Percentiles rank a stretch among this genome's conserved stretches.
Evolutionary conservation across 2,113 vertebrate species (phyloP).

Genomic region (Seriola aureovittata): DNA sequence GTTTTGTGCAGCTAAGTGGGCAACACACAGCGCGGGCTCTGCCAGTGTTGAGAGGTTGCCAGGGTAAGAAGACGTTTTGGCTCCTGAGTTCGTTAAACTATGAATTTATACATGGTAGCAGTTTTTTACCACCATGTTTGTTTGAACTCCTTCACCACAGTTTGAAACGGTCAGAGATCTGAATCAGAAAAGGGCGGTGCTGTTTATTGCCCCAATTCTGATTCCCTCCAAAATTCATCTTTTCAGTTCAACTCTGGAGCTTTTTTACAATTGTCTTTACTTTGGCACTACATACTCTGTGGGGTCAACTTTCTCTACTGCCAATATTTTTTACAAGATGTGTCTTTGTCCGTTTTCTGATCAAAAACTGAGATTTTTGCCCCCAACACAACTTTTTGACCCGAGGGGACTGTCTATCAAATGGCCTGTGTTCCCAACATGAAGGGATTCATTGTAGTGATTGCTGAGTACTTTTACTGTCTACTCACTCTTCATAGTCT

Average conservation of each 20-base stretch:
- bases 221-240: neutral
- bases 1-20: neutral
- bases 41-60: neutral
- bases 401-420: constrained; percentile 35
- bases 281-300: neutral
- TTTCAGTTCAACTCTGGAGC: neutral
- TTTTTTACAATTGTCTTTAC: constrained; percentile 17
- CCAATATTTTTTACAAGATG: constrained; percentile 43
- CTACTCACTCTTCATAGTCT: constrained; percentile 96
- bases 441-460: constrained; percentile 53
- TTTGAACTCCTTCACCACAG: neutral
- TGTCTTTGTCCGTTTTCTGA: constrained; percentile 39
- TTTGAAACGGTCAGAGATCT: neutral
- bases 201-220: neutral
- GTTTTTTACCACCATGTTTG: neutral
- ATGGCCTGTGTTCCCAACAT: constrained; percentile 46
- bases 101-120: neutral
- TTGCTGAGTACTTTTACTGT: constrained; percentile 32
- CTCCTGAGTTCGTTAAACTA: constrained; percentile 6
- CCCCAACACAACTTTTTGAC: constrained; percentile 28
- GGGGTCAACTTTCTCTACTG: constrained; percentile 39
- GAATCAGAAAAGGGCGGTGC: neutral
- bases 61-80: neutral
- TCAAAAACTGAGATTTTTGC: constrained; percentile 28
- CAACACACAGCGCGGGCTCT: neutral